phyloP scores from a whole-genome alignment of 2,113 vertebrate species.

The Pardalotus punctatus region DNA sequence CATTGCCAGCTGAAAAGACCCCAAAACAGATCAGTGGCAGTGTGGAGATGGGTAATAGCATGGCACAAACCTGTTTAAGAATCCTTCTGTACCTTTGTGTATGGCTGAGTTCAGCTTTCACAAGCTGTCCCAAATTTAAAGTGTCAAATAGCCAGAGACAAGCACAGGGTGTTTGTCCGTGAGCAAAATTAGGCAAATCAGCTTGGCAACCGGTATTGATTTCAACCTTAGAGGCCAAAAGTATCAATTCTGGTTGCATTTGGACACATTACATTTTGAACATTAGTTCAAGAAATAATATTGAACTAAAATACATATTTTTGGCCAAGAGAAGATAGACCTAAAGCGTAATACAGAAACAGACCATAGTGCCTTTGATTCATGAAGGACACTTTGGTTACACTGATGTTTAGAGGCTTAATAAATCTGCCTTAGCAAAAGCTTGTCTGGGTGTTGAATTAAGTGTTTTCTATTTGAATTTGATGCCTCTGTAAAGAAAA shows the following conservation, averaged over 20 bases:
- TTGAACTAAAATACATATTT: fast-evolving
- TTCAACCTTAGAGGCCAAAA: not conserved
- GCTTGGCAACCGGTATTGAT: not conserved
- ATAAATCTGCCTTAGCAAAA: not conserved
- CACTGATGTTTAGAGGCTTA: not conserved
- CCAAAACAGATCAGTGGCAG: not conserved
- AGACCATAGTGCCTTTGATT: not conserved
- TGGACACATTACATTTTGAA: not conserved
- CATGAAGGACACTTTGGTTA: not conserved
- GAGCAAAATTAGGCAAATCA: not conserved
- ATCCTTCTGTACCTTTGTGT: not conserved
- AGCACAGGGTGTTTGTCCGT: not conserved
- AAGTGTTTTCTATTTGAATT: not conserved
- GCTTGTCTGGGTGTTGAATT: not conserved
- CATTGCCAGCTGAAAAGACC: not conserved
- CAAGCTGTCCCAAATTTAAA: not conserved
- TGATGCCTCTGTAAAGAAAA: not conserved
- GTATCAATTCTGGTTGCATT: not conserved
- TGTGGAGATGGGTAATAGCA: not conserved
- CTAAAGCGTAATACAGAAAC: not conserved
- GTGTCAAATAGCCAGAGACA: not conserved
- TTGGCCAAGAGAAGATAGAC: not conserved
- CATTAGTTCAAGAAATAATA: not conserved
- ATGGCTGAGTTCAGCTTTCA: not conserved
- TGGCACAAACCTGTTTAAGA: not conserved